Conservation (phyloP, 2,113 vertebrate species). For the Caranx ignobilis region DNA sequence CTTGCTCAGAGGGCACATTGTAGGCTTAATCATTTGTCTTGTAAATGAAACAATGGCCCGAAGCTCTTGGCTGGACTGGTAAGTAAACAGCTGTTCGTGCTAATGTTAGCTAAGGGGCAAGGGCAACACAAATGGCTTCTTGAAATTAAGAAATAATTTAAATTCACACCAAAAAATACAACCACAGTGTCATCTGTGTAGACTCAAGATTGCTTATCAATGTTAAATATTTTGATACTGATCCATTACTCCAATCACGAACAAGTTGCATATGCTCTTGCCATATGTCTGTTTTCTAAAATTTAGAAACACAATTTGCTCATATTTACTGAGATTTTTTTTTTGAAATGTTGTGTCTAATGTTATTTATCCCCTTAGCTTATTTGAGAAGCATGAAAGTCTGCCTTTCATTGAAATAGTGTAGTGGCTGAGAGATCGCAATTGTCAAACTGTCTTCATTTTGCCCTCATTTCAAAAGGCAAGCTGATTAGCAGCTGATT, state of each 20-base stretch:
- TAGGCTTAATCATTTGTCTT: too few species aligned
- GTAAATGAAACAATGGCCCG: too few species aligned
- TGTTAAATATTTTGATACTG: constrained; percentile 6
- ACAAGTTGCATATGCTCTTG: background rate
- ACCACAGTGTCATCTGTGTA: background rate
- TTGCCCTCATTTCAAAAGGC: background rate
- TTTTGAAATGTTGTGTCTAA: too few species aligned
- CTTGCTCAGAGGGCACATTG: too few species aligned
- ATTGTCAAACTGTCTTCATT: background rate
- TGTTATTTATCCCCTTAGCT: background rate
- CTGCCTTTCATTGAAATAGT: background rate
- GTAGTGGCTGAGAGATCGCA: background rate
- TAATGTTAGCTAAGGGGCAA: too few species aligned
- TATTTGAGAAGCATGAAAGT: background rate
- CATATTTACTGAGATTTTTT: too few species aligned
- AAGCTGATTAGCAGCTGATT: constrained; percentile 1
- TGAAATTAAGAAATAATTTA: background rate
- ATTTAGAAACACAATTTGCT: background rate
- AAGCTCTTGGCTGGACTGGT: too few species aligned
- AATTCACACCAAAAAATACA: background rate
- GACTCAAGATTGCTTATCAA: background rate
- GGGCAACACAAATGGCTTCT: too few species aligned
- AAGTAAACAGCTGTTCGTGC: too few species aligned
- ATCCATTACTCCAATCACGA: background rate
- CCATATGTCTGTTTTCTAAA: background rate